Conservation (phyloP, 2,113 vertebrate species). For the Addax nasomaculatus region DNA sequence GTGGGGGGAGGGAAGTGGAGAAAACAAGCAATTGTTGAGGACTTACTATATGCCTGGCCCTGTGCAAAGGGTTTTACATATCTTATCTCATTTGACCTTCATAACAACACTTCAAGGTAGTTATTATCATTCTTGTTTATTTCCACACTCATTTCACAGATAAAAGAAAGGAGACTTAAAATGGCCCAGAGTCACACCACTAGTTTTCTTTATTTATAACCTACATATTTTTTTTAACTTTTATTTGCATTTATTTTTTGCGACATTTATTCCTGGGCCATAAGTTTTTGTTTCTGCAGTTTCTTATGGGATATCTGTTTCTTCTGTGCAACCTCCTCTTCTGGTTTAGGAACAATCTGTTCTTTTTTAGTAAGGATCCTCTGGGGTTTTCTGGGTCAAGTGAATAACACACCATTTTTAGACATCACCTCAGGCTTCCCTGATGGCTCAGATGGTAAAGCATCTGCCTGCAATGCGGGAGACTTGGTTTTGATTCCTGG, state of each 20-base stretch:
- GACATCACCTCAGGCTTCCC: neutral
- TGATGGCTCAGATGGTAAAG: neutral
- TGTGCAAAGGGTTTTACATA: neutral
- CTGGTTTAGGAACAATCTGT: neutral
- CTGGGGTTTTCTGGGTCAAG: neutral
- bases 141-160: neutral
- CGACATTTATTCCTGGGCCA: neutral
- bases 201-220: neutral
- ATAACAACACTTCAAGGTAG: neutral
- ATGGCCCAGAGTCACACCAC: neutral
- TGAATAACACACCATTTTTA: neutral
- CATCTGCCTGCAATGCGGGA: neutral
- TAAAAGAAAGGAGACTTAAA: neutral
- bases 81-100: constrained; percentile 9
- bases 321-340: neutral
- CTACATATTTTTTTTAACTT: neutral
- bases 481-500: neutral
- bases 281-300: neutral
- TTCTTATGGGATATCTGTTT: neutral
- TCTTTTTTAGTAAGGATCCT: neutral
- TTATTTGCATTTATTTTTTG: neutral
- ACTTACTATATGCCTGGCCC: neutral
- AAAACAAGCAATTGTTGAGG: neutral
- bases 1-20: neutral
- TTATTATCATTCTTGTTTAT: neutral